Conservation (phyloP, 2,797 vertebrate species). For the Melanotaenia trifasciata region DNA sequence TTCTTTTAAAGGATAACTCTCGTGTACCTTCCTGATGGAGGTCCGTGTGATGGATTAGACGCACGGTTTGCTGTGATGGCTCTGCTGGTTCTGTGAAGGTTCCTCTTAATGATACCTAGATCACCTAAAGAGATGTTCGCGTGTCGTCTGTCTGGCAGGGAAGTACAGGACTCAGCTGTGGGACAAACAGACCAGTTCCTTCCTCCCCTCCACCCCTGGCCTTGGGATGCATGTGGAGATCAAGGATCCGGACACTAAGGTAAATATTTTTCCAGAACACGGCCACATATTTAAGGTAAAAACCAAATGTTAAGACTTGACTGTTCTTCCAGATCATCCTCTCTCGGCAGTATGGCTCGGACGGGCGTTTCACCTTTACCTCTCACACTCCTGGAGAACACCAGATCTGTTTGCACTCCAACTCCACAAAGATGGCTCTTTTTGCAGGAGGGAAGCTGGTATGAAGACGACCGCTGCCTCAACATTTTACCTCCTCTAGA, state of each 20-base stretch:
- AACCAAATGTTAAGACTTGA: background rate
- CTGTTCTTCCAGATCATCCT: constrained; percentile 86
- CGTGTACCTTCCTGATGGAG: too few relatives aligned
- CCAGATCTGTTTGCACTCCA: constrained; percentile 97
- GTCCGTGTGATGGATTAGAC: too few relatives aligned
- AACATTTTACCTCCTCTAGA: background rate
- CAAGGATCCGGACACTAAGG: constrained; percentile 93
- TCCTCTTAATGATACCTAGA: background rate
- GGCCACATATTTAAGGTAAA: background rate
- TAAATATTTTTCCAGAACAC: constrained; percentile 49
- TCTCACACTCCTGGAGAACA: constrained; percentile 96
- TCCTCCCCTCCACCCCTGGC: constrained; percentile 92
- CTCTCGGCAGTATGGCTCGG: constrained; percentile 93
- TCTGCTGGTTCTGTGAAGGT: too few relatives aligned
- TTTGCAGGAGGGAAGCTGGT: constrained; percentile 95
- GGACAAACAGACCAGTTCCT: constrained; percentile 90
- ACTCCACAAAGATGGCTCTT: constrained; percentile 93
- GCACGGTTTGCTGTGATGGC: too few relatives aligned
- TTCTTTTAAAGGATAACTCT: too few relatives aligned
- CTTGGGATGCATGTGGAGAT: constrained; percentile 97
- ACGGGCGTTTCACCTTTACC: constrained; percentile 95
- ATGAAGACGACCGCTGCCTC: constrained; percentile 14
- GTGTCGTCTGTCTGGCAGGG: constrained; percentile 76
- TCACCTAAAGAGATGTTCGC: background rate
- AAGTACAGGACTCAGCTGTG: constrained; percentile 95